These are phyloP conservation scores for Diplosoma virens DNA, from an alignment of 23 tunicate species.

Conservation along the genomic window DNA sequence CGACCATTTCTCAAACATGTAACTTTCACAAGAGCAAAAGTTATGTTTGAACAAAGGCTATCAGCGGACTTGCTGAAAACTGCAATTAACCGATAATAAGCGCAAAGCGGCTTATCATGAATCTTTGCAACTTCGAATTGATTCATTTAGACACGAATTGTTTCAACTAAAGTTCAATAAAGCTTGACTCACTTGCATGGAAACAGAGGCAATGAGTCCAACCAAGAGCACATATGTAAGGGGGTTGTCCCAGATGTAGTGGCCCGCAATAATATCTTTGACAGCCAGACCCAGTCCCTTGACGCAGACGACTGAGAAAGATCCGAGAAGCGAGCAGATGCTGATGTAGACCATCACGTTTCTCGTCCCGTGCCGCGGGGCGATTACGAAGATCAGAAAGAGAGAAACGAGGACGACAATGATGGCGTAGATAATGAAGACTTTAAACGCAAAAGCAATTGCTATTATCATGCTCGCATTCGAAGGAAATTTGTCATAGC, in stretches of 20 bases:
- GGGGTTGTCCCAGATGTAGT: constrained; percentile 51
- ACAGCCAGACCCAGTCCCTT: constrained; percentile 89
- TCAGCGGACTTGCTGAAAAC: too few relatives aligned
- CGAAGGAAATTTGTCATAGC: too few relatives aligned
- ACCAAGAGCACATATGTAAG: constrained; percentile 69
- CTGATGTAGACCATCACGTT: constrained; percentile 93
- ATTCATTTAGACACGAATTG: too few relatives aligned
- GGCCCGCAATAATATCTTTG: constrained; percentile 71
- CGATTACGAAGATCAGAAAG: constrained; percentile 72
- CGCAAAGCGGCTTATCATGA: too few relatives aligned
- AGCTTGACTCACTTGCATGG: constrained; percentile 66
- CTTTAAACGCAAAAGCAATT: constrained; percentile 34
- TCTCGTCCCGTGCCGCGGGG: constrained; percentile 78
- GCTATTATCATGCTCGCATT: neutral
- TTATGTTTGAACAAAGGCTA: too few relatives aligned
- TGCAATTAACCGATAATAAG: too few relatives aligned
- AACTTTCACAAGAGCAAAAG: too few relatives aligned
- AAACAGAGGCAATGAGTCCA: constrained; percentile 64
- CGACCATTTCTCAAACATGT: too few relatives aligned
- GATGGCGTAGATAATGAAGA: constrained; percentile 76
- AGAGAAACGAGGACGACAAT: constrained; percentile 62
- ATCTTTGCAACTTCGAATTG: too few relatives aligned
- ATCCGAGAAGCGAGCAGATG: constrained; percentile 94
- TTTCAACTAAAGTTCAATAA: neutral
- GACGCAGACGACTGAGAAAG: constrained; percentile 97